phyloP scores from a whole-genome alignment of 2,888 invertebrate species.

The Hydropsyche betteni region DNA sequence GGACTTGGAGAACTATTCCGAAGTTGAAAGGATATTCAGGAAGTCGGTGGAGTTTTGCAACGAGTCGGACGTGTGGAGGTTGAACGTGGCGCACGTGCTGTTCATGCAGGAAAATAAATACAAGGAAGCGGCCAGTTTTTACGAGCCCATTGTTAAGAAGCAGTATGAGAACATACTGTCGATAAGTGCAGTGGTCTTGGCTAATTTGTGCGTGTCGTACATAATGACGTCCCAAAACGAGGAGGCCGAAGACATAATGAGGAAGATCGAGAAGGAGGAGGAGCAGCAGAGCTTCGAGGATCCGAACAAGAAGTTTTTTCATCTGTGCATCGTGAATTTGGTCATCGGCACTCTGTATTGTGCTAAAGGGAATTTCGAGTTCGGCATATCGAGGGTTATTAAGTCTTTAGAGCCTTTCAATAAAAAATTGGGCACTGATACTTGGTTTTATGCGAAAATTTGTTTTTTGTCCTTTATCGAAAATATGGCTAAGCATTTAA shows the following conservation, averaged over 20 bases:
- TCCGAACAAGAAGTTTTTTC: slow-evolving; percentile 92
- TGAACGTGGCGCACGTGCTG: slow-evolving; percentile 98
- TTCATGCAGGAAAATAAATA: slow-evolving; percentile 99
- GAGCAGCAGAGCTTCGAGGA: slow-evolving; percentile 92
- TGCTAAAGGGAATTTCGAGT: slow-evolving; percentile 98
- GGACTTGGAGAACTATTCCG: slow-evolving; percentile 94
- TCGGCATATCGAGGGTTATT: slow-evolving; percentile 96
- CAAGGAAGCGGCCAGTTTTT: slow-evolving; percentile 97
- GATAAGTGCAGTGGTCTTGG: slow-evolving; percentile 96
- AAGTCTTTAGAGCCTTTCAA: slow-evolving; percentile 95
- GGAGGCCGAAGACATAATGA: slow-evolving; percentile 98
- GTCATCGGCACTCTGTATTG: slow-evolving; percentile 99
- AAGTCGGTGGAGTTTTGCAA: slow-evolving; percentile 98
- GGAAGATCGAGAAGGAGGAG: slow-evolving; percentile 98
- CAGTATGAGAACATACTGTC: slow-evolving; percentile 93
- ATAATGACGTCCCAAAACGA: slow-evolving; percentile 99
- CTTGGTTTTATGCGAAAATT: slow-evolving; percentile 97
- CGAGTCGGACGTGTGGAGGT: slow-evolving; percentile 95
- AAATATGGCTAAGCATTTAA: slow-evolving; percentile 89
- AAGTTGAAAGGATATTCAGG: slow-evolving; percentile 96
- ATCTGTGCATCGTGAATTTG: slow-evolving; percentile 97
- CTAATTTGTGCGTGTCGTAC: slow-evolving; percentile 98
- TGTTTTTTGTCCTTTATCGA: slow-evolving; percentile 94
- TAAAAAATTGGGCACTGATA: slow-evolving; percentile 95
- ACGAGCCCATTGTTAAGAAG: slow-evolving; percentile 96